Evolutionary conservation across 1,140 invertebrate species (phyloP).

Genomic region (Drosophila tropicalis): DNA sequence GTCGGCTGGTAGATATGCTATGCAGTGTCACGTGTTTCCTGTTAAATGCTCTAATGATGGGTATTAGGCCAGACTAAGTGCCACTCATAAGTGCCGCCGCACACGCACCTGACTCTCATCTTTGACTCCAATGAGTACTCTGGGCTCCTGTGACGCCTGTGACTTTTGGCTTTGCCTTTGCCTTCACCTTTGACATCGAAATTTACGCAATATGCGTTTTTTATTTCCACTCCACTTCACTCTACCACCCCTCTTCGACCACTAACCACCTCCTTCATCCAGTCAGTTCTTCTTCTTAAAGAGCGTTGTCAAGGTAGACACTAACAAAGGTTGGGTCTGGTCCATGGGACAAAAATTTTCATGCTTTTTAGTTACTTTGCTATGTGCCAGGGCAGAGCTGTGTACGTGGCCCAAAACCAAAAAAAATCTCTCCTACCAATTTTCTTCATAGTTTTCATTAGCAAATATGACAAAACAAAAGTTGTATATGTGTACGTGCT

Average conservation of each 20-base stretch:
- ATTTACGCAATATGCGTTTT: conserved; percentile 79
- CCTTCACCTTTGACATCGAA: conserved; percentile 64
- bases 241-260: neutral
- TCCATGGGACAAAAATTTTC: conserved; percentile 18
- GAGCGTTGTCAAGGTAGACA: conserved; percentile 16
- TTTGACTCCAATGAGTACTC: conserved; percentile 8
- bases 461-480: conserved; percentile 3
- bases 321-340: conserved; percentile 24
- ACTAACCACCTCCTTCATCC: conserved; percentile 12
- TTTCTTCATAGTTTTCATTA: conserved; percentile 29
- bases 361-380: conserved; percentile 43
- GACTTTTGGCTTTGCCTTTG: conserved; percentile 50
- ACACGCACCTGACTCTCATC: conserved; percentile 66
- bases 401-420: conserved; percentile 35
- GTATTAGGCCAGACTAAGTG: conserved; percentile 79
- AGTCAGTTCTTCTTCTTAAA: conserved; percentile 10
- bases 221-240: conserved; percentile 46
- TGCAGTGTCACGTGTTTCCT: conserved; percentile 75
- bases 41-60: conserved; percentile 81
- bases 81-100: conserved; percentile 75
- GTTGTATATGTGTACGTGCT: neutral
- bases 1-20: conserved; percentile 27
- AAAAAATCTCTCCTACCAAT: conserved; percentile 19
- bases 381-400: conserved; percentile 25
- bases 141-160: conserved; percentile 14